Conservation (phyloP, 1,140 invertebrate species). For the Amphibalanus amphitrite region DNA sequence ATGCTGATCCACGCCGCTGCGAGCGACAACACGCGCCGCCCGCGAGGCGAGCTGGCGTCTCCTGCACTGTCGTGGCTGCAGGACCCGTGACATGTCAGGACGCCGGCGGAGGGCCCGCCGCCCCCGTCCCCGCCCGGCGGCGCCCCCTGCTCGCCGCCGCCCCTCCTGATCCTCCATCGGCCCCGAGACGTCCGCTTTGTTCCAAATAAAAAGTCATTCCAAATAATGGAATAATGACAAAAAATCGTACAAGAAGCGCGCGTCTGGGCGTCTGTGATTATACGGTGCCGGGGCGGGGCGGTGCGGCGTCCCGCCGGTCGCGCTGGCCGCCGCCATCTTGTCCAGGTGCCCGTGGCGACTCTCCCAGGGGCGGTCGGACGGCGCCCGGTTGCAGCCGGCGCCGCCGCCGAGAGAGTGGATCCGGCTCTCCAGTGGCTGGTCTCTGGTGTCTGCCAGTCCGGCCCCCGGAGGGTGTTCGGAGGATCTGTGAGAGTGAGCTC, state of each 20-base stretch:
- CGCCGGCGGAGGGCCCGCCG: too few species aligned
- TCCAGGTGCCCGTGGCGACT: neutral
- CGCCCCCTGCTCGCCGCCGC: neutral
- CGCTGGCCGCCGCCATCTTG: neutral
- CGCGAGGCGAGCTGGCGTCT: too few species aligned
- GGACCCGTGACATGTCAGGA: too few species aligned
- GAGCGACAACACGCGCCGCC: neutral
- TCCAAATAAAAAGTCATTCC: neutral
- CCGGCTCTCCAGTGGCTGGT: neutral
- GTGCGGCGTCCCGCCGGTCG: neutral
- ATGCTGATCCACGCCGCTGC: neutral
- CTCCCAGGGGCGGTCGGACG: neutral
- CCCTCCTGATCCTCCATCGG: neutral
- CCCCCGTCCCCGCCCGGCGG: too few species aligned
- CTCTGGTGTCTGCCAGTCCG: too few species aligned
- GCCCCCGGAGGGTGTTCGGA: too few species aligned
- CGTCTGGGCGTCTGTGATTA: neutral
- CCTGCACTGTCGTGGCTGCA: too few species aligned
- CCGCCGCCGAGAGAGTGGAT: too few species aligned
- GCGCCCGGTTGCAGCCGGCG: neutral
- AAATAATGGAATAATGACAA: conserved; percentile 1
- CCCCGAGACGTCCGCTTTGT: neutral
- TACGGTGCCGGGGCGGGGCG: too few species aligned
- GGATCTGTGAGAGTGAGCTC: too few species aligned
- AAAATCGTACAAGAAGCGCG: neutral